These are phyloP conservation scores for Scaptomyza caliginosa DNA, from an alignment of 2,888 invertebrate species.

Conservation along the genomic window DNA sequence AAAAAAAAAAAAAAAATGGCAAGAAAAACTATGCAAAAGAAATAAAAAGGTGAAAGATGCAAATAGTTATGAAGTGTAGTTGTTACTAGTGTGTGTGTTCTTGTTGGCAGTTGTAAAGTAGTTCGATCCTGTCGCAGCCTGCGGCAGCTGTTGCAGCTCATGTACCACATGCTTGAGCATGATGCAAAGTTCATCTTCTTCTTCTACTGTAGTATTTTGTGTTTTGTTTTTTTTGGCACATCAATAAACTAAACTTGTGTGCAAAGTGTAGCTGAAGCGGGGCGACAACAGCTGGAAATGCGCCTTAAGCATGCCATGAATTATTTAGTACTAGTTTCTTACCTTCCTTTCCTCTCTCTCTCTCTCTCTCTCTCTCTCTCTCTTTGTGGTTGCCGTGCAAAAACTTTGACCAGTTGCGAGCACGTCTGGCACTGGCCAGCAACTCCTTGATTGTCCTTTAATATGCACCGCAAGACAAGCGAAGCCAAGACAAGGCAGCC, in stretches of 20 bases:
- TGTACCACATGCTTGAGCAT: constrained; percentile 18
- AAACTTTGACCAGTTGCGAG: constrained; percentile 35
- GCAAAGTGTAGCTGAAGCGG: not conserved
- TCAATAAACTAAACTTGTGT: constrained; percentile 49
- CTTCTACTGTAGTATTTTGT: too few relatives aligned
- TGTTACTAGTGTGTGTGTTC: constrained; percentile 4
- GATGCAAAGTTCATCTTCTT: constrained; percentile 51
- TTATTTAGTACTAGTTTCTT: constrained; percentile 48
- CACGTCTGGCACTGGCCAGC: constrained; percentile 40
- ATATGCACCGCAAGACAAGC: constrained; percentile 43
- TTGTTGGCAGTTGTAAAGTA: constrained; percentile 38
- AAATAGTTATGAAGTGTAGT: constrained; percentile 23
- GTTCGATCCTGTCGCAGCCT: constrained; percentile 14
- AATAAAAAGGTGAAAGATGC: constrained; percentile 8
- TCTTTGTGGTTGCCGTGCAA: constrained; percentile 18
- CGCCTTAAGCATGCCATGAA: constrained; percentile 56
- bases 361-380: not conserved
- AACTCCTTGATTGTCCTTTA: constrained; percentile 44
- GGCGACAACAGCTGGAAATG: constrained; percentile 50
- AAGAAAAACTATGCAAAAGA: not conserved
- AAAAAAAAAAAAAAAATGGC: not conserved
- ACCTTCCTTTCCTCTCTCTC: not conserved
- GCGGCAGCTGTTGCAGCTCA: constrained; percentile 5
- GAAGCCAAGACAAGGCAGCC: not conserved
- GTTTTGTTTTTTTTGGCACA: constrained; percentile 57